A percentile compares a stretch with the other conserved stretches of the same genome.
These are phyloP conservation scores for Drosophila nigromelanica DNA, from an alignment of 1,140 invertebrate genomes.

Conservation along the genomic window DNA sequence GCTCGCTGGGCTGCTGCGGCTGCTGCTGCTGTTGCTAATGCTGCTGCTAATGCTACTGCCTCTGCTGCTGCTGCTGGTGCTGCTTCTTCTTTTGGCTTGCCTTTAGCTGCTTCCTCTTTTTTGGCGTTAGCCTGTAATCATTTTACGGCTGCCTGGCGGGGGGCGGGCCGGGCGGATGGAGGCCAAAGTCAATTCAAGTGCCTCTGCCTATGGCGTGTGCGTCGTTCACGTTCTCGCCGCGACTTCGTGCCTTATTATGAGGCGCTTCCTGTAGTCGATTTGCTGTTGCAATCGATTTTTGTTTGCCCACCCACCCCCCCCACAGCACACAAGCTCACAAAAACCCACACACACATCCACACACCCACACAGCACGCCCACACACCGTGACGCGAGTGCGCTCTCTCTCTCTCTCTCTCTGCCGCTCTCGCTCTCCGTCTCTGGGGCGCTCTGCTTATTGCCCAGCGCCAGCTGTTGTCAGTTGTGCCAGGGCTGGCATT, in stretches of 20 bases:
- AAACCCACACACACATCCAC: slow-evolving; percentile 7
- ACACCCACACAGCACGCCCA: slow-evolving; percentile 21
- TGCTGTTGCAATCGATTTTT: slow-evolving; percentile 70
- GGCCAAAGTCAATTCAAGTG: slow-evolving; percentile 77
- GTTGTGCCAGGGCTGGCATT: slow-evolving; percentile 4
- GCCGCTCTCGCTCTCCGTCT: not conserved
- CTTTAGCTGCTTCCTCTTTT: slow-evolving; percentile 48
- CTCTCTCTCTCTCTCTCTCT: slow-evolving; percentile 3
- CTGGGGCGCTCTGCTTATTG: slow-evolving; percentile 13
- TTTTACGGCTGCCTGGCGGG: slow-evolving; percentile 52
- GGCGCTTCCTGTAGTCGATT: slow-evolving; percentile 68
- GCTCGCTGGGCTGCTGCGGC: slow-evolving; percentile 18
- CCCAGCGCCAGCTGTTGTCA: slow-evolving; percentile 33
- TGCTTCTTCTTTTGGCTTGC: slow-evolving; percentile 44
- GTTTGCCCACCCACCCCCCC: slow-evolving; percentile 39
- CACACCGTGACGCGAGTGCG: slow-evolving; percentile 32
- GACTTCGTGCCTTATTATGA: slow-evolving; percentile 48
- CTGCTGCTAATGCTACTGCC: slow-evolving; percentile 20
- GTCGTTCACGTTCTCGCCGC: slow-evolving; percentile 38
- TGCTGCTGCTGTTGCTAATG: slow-evolving; percentile 19
- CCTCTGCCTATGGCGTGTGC: slow-evolving; percentile 38
- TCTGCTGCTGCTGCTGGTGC: slow-evolving; percentile 42
- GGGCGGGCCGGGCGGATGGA: slow-evolving; percentile 8
- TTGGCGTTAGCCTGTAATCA: slow-evolving; percentile 75
- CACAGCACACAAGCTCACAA: slow-evolving; percentile 6